Percentiles rank a stretch among this genome's conserved stretches.
phyloP scores from a whole-genome alignment of 2,797 vertebrate genomes.

The Pipistrellus kuhlii region DNA sequence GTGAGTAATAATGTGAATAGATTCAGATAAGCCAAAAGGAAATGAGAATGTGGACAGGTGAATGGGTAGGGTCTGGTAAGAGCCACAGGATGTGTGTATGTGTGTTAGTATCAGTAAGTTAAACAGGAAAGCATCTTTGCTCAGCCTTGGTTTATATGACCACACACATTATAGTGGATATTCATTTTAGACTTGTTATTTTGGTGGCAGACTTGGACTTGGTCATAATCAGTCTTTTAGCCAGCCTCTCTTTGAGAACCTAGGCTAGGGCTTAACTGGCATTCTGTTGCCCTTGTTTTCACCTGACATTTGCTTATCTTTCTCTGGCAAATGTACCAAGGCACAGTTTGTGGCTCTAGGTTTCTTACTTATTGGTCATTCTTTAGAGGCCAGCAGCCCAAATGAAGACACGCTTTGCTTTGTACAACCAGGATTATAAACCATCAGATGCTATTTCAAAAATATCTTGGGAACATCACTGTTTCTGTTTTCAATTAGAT shows the following conservation, averaged over 20 bases:
- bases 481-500: slow-evolving; percentile 73
- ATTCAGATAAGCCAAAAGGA: not conserved
- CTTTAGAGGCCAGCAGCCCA: not conserved
- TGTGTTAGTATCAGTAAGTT: not conserved
- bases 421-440: not conserved
- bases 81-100: not conserved
- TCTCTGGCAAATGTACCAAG: not conserved
- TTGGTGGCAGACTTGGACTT: not conserved
- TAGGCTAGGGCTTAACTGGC: not conserved
- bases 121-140: not conserved
- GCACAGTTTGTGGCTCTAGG: not conserved
- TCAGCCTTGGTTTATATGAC: not conserved
- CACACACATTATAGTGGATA: slow-evolving; percentile 21
- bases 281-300: slow-evolving; percentile 17
- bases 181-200: slow-evolving; percentile 24
- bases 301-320: slow-evolving; percentile 32
- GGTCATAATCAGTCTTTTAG: not conserved
- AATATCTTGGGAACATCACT: slow-evolving; percentile 43
- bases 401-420: not conserved
- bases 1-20: not conserved
- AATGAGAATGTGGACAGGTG: not conserved
- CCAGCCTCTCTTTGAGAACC: not conserved
- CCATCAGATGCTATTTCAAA: slow-evolving; percentile 53
- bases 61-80: not conserved
- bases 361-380: not conserved